Base-by-base conservation (phyloP, 2,113 vertebrate genomes). In the Anhinga anhinga region DNA sequence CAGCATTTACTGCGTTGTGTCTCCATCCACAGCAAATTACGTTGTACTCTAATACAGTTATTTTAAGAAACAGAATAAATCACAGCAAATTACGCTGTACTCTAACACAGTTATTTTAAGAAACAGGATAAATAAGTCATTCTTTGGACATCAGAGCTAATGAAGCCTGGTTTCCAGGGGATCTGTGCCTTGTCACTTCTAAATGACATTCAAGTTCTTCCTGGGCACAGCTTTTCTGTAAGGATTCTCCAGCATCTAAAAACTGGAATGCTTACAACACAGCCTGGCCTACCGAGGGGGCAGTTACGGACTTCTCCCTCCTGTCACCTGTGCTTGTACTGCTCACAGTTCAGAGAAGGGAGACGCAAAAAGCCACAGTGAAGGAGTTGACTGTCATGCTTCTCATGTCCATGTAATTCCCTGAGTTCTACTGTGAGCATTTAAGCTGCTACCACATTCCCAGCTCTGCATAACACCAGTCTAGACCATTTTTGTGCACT, bases 61-160 rank as follows among this genome's bases (percentile, higher is more conserved):
- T 59, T 59, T 59, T 59, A 59, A 59, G 58, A 59, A 59, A 59
- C 72, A 91, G 94, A 72, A 92, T 70, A 93, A 95, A 61, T 86
- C 71, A 50, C 67, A 59, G 76, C 63, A 70, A 80, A 91, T 66
- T 49, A 73, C 0, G 1, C 8, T 50, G 79, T 20, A 62, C 58
- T 53, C 85, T 87, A 96, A 90, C 62, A 65, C 5, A 34, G 90
- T 83, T 94, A 93, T 83, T 93, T 91, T 73, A 80, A 92, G 87
- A 22, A 92, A 45, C 72, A 91, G 94, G 80, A 92, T 71, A 93
- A 95, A 65, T 86, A 74, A 86, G 83, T 94, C 86, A 89, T 93
- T 89, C 77, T 47, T 40, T 81, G 56, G 81, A 78, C 78, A 94
- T 14, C 8, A 53, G 71, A 76, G 86, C 79, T 95, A 93, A 95